These are phyloP conservation scores for Sipha maydis DNA, from an alignment of 2,888 invertebrate species.

Conservation along the genomic window DNA sequence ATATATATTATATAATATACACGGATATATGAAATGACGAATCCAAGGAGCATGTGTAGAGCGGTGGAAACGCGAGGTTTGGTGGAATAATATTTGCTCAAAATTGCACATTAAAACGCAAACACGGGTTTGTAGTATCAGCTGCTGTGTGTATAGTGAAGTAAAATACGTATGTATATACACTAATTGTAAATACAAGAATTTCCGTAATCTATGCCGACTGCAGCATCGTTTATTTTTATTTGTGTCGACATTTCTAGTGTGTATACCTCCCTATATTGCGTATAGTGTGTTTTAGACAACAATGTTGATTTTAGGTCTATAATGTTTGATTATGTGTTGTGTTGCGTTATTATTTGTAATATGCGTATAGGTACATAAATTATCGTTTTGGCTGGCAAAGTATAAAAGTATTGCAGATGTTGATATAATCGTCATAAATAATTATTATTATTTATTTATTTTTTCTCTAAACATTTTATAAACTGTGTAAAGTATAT, in stretches of 20 bases:
- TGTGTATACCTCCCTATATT: too few relatives aligned
- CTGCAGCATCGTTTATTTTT: not conserved
- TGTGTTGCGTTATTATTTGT: not conserved
- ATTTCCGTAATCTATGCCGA: not conserved
- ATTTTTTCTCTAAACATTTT: not conserved
- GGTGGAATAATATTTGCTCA: conserved; percentile 28
- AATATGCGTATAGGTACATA: not conserved
- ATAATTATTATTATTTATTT: not conserved
- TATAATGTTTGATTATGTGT: not conserved
- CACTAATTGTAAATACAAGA: not conserved
- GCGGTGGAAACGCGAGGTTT: not conserved
- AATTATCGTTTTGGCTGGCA: too few relatives aligned
- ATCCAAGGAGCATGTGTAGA: not conserved
- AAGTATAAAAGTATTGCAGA: not conserved
- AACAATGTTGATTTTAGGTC: not conserved
- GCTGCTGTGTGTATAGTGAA: not conserved
- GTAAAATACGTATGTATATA: not conserved
- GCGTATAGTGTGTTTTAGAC: not conserved
- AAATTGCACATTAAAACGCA: conserved; percentile 21
- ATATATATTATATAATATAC: not conserved
- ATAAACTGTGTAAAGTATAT: not conserved
- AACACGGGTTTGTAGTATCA: conserved; percentile 62
- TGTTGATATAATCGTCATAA: not conserved
- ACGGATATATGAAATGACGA: not conserved
- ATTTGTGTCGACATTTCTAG: not conserved